Percentiles rank a stretch among this genome's conserved stretches.
Conservation (phyloP, 35 echinoderm and acorn worm genomes). For the Strongylocentrotus purpuratus region DNA sequence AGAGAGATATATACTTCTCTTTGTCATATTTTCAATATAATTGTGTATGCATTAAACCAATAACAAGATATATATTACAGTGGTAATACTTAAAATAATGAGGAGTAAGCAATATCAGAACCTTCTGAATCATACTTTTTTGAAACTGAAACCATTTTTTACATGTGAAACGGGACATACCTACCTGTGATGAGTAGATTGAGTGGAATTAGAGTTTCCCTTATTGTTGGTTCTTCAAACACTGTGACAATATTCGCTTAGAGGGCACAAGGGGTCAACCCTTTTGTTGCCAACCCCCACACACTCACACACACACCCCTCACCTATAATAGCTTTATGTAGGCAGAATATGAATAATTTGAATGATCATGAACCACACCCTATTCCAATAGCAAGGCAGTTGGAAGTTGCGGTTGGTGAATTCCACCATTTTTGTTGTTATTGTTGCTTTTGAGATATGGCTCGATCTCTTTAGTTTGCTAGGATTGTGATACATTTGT, state of each 20-base stretch:
- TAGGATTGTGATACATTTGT: background rate
- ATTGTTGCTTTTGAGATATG: background rate
- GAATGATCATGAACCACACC: background rate
- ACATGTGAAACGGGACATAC: background rate
- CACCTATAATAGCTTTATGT: background rate
- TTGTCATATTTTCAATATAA: no score
- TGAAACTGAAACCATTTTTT: background rate
- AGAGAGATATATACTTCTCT: no score
- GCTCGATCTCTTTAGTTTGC: background rate
- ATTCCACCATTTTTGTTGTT: background rate
- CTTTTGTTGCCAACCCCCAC: background rate
- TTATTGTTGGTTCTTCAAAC: background rate
- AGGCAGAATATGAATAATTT: background rate
- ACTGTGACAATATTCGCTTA: background rate
- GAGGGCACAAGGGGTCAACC: background rate
- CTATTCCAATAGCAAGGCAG: background rate
- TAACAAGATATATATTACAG: no score
- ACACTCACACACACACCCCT: background rate
- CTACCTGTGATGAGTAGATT: background rate
- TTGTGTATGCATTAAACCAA: no score
- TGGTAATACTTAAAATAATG: no score
- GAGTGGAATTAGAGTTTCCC: background rate
- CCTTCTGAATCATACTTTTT: no score
- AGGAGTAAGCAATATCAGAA: no score
- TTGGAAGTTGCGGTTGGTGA: background rate